Evolutionary conservation across 2,888 invertebrate species (phyloP), one percentile per base, ranked within the genome.

Genomic region (Drosophila rellima): DNA sequence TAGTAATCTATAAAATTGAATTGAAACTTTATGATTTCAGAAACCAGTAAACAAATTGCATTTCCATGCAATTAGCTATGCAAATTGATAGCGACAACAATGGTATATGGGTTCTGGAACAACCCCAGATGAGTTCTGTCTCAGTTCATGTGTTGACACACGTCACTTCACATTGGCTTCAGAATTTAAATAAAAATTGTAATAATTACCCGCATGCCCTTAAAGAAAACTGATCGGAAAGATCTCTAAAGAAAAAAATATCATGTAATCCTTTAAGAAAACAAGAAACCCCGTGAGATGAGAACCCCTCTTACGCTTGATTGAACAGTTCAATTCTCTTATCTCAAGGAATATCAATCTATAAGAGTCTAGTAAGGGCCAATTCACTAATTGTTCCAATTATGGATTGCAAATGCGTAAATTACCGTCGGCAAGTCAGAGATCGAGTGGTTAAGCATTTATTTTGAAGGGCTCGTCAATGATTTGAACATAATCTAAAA

Each of bases 231-330:
- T 17, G 23, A 64, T 77, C 39, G 57, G 29, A 39, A 45, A 51
- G 70, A 70, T 18, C 18, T 18, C 48, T 33, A 1, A 33, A 48
- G 48, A 0, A 50, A 52, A 68, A 44, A 70, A 48, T 67, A 52
- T 79, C 66, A 50, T 85, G 71, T 75, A 85, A 88, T 88, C 81
- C 84, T 84, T 84, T 70, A 76, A 78, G 87, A 77, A 84, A 77
- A 74, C 80, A 52, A 54, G 33, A 31, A 55, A 56, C 15, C 13
- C 23, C 31, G 20, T 17, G 26, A 64, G 72, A 6, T 31, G 17
- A 35, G 17, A 65, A 20, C 39, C 54, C 40, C 45, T 66, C 39
- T 54, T 71, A 42, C 50, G 78, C 33, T 50, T 85, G 71, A 88
- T 85, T 82, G 62, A 61, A 44, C 80, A 84, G 68, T 70, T 66